phyloP scores from a whole-genome alignment of 2,888 invertebrate species.

The Dryomyza anilis region DNA sequence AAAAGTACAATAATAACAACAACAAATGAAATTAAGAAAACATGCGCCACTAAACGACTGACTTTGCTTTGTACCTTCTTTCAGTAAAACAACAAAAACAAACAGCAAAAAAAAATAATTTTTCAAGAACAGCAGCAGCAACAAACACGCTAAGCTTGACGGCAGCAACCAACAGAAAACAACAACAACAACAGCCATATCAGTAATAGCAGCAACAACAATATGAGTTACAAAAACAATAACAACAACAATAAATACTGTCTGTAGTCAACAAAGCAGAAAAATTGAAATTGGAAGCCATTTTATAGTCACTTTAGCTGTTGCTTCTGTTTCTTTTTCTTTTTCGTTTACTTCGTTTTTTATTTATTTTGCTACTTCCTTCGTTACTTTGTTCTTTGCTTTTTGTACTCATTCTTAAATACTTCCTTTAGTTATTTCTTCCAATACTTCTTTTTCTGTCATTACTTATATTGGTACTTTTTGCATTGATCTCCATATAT shows the following conservation, averaged over 20 bases:
- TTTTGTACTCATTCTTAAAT: no score
- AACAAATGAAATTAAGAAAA: conserved; percentile 25
- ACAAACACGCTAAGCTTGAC: no score
- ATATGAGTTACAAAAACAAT: neutral
- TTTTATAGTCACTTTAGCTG: conserved; percentile 16
- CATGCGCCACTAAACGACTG: conserved; percentile 8
- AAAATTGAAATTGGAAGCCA: conserved; percentile 39
- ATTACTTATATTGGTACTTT: no score
- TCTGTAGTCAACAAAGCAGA: conserved; percentile 19
- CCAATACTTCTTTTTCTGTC: no score
- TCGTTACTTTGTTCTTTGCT: neutral
- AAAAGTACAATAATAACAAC: conserved; percentile 17
- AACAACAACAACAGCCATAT: conserved; percentile 20
- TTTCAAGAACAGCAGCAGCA: no score
- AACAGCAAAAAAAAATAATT: no score
- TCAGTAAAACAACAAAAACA: no score
- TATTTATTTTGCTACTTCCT: neutral
- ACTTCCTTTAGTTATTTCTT: no score
- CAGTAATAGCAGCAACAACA: neutral
- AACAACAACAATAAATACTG: conserved; percentile 18
- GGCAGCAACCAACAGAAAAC: no score
- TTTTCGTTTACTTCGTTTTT: neutral
- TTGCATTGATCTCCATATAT: no score
- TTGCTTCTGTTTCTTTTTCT: neutral
- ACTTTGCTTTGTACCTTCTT: no score